Conservation (phyloP, 2,113 vertebrate species). For the Pseudolaguvia tuberculata region DNA sequence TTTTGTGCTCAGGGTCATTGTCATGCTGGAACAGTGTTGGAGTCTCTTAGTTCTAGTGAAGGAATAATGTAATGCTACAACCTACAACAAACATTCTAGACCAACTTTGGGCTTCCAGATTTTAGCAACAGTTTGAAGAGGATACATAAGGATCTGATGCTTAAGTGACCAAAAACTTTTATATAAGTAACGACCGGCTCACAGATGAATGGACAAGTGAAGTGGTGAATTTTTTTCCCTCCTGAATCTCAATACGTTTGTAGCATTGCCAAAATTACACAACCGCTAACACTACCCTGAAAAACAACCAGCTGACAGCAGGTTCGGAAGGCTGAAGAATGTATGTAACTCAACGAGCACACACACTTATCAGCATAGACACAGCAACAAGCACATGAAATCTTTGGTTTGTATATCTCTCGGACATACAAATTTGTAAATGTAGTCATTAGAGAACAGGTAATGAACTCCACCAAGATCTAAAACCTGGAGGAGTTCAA, state of each 20-base stretch:
- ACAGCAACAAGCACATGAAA: not conserved
- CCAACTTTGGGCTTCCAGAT: too few species aligned
- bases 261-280: not conserved
- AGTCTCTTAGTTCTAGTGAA: too few species aligned
- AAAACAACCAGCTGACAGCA: conserved; percentile 11
- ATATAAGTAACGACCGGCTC: too few species aligned
- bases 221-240: not conserved
- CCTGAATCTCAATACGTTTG: not conserved
- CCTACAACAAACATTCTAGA: too few species aligned
- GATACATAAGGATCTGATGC: too few species aligned
- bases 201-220: too few species aligned
- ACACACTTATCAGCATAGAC: not conserved
- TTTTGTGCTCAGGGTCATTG: too few species aligned
- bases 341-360: not conserved
- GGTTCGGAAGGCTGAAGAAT: not conserved
- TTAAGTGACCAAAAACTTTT: too few species aligned
- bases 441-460: not conserved
- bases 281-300: not conserved
- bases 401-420: not conserved
- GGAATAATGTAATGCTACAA: too few species aligned
- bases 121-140: too few species aligned
- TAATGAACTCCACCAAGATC: not conserved
- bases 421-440: not conserved
- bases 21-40: too few species aligned
- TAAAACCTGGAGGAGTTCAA: too few species aligned